A percentile compares a stretch with the other conserved stretches of the same genome.
Evolutionary conservation across 2,888 invertebrate species (phyloP).

Genomic region (Schizaphis graminum): DNA sequence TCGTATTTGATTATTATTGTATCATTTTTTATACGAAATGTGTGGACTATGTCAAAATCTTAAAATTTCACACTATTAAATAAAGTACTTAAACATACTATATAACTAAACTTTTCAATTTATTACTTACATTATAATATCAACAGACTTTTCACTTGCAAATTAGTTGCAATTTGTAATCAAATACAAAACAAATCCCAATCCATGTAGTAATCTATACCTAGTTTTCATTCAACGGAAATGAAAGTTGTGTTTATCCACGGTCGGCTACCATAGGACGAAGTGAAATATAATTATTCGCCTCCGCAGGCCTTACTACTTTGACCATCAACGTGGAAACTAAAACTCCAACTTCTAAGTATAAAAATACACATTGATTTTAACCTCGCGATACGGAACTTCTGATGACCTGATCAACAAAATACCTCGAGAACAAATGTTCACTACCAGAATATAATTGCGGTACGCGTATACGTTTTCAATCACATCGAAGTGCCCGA

Average conservation of each 20-base stretch:
- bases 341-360: not conserved
- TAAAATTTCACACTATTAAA: not conserved
- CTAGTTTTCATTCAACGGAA: not conserved
- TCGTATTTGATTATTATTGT: not conserved
- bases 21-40: not conserved
- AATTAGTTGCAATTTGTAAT: not conserved
- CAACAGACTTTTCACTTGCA: not conserved
- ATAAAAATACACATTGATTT: not conserved
- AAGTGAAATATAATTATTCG: not conserved
- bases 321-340: not conserved
- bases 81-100: not conserved
- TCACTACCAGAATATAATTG: not conserved
- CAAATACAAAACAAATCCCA: not conserved
- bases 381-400: not conserved
- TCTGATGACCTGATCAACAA: not conserved
- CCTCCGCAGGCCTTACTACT: not conserved
- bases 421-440: not conserved
- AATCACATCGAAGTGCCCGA: not conserved
- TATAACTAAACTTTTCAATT: not conserved
- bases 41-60: not conserved
- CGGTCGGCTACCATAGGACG: not conserved
- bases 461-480: not conserved
- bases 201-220: not conserved
- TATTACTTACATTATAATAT: not conserved
- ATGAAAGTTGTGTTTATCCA: not conserved